phyloP scores from a whole-genome alignment of 1,140 invertebrate genomes.

The Oreohelix idahoensis region DNA sequence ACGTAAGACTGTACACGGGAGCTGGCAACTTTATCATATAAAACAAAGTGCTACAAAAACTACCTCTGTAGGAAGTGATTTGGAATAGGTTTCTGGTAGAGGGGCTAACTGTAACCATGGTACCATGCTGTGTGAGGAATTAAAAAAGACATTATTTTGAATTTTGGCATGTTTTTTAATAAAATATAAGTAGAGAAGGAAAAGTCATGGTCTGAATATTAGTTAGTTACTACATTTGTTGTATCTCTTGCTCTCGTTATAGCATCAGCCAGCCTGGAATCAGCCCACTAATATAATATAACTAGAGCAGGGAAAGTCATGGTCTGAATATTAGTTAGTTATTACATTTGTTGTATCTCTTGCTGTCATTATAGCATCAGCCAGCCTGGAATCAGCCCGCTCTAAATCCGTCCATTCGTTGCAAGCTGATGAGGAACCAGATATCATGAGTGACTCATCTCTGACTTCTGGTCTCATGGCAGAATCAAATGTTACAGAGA shows the following conservation, averaged over 20 bases:
- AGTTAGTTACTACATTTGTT: constrained; percentile 36
- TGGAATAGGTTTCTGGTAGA: too few relatives aligned
- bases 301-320: background rate
- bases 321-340: background rate
- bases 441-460: constrained; percentile 18
- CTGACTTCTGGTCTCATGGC: background rate
- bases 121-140: too few relatives aligned
- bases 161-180: too few relatives aligned
- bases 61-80: too few relatives aligned
- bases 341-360: background rate
- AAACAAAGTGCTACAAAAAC: too few relatives aligned
- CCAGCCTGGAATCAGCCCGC: background rate
- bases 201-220: background rate
- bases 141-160: too few relatives aligned
- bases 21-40: too few relatives aligned
- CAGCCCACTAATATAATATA: background rate
- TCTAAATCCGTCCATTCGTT: constrained; percentile 17
- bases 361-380: background rate
- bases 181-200: background rate
- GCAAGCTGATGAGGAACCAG: constrained; percentile 15
- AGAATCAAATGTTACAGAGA: background rate
- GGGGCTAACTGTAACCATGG: too few relatives aligned
- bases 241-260: background rate
- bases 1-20: too few relatives aligned
- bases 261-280: background rate